Conservation (phyloP, 2,797 vertebrate genomes). For the Rhabdomys pumilio region DNA sequence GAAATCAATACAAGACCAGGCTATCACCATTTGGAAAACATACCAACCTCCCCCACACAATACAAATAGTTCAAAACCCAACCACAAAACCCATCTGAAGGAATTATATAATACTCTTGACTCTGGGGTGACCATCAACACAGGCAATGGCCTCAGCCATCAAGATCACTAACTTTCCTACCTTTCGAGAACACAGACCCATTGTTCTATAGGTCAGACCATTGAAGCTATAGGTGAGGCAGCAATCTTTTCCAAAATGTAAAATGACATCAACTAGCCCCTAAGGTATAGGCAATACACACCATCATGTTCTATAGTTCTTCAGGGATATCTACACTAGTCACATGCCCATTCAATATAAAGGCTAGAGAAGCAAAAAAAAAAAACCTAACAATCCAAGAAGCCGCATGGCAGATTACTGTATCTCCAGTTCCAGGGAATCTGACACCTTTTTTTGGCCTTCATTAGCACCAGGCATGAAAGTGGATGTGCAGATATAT, state of each 20-base stretch:
- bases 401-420: neutral
- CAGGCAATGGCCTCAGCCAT: neutral
- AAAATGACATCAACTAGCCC: neutral
- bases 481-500: neutral
- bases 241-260: neutral
- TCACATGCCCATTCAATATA: neutral
- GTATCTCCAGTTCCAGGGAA: neutral
- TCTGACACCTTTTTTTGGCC: neutral
- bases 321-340: neutral
- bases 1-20: constrained; percentile 43
- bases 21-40: constrained; percentile 13
- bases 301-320: neutral
- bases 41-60: neutral
- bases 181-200: constrained; percentile 2
- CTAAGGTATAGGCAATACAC: neutral
- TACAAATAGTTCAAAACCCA: constrained; percentile 23
- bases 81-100: constrained; percentile 43
- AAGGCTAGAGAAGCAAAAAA: constrained; percentile 8
- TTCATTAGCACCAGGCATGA: neutral
- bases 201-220: neutral
- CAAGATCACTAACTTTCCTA: neutral
- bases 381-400: constrained; percentile 17
- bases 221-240: neutral
- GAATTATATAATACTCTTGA: neutral
- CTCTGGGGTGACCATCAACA: neutral